Evolutionary conservation across 2,888 invertebrate genomes (phyloP), one percentile per base, ranked within the genome.

Genomic region (Euclidia mi): DNA sequence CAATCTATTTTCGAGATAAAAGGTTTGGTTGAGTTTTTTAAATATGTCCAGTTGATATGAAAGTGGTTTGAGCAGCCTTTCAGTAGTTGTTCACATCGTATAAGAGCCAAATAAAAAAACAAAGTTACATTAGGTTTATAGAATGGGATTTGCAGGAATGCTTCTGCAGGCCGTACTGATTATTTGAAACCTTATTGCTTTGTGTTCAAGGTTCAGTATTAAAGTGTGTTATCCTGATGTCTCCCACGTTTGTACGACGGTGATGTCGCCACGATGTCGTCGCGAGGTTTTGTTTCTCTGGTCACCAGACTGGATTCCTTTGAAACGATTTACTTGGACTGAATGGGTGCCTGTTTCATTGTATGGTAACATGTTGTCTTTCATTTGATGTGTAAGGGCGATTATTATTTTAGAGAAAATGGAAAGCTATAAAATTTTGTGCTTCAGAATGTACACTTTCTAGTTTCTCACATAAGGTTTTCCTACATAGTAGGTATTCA

Each of bases 231-330:
- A n/a, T 41, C 38, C 47, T 44, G 46, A 51, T 45, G 46, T 58
- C 49, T 55, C 49, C 55, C 47, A 43, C 64, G 61, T 65, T 61
- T 48, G 51, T 58, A 40, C 48, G 57, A 56, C 41, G 70, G 48
- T 66, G 66, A 58, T 45, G 64, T 56, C 68, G 64, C 65, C 62
- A 57, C 65, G 66, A 66, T 63, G 76, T 72, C 74, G 61, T 68
- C 49, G 63, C 51, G 49, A 63, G 71, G 79, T 84, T 85, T 85
- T 81, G 81, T 86, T 82, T 74, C 80, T 82, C 76, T 69, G 69
- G 81, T 71, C 65, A 84, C 81, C 79, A 84, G 87, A 88, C 89
- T 78, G 87, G 88, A 88, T 90, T 89, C 85, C 85, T 85, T 86
- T 78, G 81, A 82, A 82, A 79, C 74, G 70, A 78, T 84, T 81